A percentile compares a stretch with the other conserved stretches of the same genome.
These are phyloP conservation scores for Sebastes goodei DNA, from an alignment of 2,797 vertebrate species.

Conservation along the genomic window DNA sequence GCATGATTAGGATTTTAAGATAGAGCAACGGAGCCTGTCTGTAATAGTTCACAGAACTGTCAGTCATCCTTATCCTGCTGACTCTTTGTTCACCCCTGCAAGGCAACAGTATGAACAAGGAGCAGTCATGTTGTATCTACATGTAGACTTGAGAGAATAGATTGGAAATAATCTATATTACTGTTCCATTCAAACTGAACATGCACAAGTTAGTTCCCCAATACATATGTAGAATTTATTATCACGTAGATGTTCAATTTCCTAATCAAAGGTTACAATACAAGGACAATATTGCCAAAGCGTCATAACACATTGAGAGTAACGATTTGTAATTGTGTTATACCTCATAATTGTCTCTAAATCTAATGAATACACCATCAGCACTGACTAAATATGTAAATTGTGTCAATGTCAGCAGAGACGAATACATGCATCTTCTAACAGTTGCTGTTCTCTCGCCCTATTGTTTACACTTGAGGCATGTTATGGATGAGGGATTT, in stretches of 20 bases:
- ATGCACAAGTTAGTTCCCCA: not conserved
- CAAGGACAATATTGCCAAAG: not conserved
- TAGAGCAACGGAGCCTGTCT: constrained; percentile 67
- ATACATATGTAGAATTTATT: not conserved
- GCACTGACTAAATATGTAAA: constrained; percentile 27
- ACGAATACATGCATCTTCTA: constrained; percentile 15
- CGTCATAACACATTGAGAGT: not conserved
- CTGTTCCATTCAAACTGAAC: constrained; percentile 18
- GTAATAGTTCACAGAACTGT: constrained; percentile 66
- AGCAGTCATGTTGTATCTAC: constrained; percentile 14
- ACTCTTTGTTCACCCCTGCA: constrained; percentile 65
- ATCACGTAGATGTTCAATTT: not conserved
- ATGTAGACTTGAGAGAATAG: constrained; percentile 3
- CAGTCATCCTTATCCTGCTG: constrained; percentile 66
- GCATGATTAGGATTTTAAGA: constrained; percentile 69
- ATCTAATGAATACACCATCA: constrained; percentile 37
- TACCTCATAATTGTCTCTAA: constrained; percentile 17
- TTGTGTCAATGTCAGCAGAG: constrained; percentile 17
- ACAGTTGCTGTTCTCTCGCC: constrained; percentile 15
- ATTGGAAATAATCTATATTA: constrained; percentile 15
- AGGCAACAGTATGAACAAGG: constrained; percentile 27
- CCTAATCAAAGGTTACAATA: constrained; percentile 1
- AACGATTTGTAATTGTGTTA: constrained; percentile 17
- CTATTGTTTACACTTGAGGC: constrained; percentile 45
- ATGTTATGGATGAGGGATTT: constrained; percentile 51